These are phyloP conservation scores for Cyanoliseus patagonus DNA, from an alignment of 2,113 vertebrate genomes.

Conservation along the genomic window DNA sequence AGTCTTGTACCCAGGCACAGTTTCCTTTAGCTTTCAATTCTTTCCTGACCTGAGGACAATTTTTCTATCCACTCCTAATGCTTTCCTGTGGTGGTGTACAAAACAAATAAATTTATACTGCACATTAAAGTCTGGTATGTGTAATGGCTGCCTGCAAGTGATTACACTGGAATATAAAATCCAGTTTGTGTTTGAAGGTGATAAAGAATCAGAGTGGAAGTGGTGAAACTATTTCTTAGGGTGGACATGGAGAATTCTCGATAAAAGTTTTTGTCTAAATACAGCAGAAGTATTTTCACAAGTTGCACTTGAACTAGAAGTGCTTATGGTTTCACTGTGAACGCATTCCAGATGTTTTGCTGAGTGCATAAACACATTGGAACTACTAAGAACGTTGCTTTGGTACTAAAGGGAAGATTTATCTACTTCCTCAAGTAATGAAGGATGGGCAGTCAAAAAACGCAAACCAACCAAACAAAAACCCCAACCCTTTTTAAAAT, in stretches of 20 bases:
- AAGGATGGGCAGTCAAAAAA: background rate
- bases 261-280: background rate
- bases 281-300: background rate
- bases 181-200: background rate
- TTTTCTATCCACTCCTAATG: background rate
- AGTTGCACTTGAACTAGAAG: background rate
- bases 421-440: background rate
- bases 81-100: background rate
- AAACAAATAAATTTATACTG: background rate
- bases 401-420: background rate
- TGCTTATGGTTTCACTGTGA: background rate
- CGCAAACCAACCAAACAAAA: background rate
- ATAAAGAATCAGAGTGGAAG: background rate
- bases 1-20: background rate
- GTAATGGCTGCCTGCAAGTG: background rate
- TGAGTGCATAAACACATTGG: background rate
- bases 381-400: background rate
- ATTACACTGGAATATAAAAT: background rate
- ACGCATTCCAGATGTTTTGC: accelerated
- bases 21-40: background rate
- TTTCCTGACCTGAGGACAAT: background rate
- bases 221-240: background rate
- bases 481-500: background rate
- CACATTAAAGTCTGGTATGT: background rate
- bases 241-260: background rate